Conservation (phyloP, 2,888 invertebrate genomes). For the Rhingia rostrata region DNA sequence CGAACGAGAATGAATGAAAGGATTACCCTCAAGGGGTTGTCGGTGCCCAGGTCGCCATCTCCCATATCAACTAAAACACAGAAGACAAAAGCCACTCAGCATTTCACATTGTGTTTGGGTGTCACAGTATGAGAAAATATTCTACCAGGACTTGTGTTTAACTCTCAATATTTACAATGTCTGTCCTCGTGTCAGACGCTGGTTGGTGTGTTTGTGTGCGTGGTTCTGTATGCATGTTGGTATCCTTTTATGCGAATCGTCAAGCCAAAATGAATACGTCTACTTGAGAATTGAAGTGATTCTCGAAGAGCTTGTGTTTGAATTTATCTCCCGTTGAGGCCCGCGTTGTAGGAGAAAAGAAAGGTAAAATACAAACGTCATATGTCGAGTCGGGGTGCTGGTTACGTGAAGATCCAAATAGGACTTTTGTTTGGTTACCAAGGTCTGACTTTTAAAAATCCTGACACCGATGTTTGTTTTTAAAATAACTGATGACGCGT, state of each 20-base stretch:
- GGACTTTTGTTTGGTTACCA: no score
- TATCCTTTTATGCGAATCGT: slow-evolving; percentile 8
- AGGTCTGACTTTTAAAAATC: no score
- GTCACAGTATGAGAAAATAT: neutral
- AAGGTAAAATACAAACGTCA: no score
- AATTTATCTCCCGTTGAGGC: neutral
- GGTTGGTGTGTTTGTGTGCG: neutral
- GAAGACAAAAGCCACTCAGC: slow-evolving; percentile 32
- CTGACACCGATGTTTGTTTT: no score
- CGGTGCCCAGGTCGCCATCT: neutral
- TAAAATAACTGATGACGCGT: no score
- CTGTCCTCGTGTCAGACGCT: slow-evolving; percentile 2
- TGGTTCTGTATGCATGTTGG: neutral
- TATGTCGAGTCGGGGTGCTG: no score
- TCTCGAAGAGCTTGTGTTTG: slow-evolving; percentile 4
- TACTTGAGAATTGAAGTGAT: slow-evolving; percentile 23
- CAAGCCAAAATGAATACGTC: neutral
- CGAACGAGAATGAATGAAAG: slow-evolving; percentile 25
- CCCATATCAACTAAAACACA: neutral
- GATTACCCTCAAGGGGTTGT: slow-evolving; percentile 29
- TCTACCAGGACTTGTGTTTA: neutral
- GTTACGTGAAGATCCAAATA: no score
- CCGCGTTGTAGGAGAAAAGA: no score
- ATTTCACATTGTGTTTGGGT: slow-evolving; percentile 22
- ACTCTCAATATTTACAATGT: slow-evolving; percentile 9